Evolutionary conservation across 2,888 invertebrate genomes (phyloP), one percentile per base, ranked within the genome.

Genomic region (Cephalotes varians): DNA sequence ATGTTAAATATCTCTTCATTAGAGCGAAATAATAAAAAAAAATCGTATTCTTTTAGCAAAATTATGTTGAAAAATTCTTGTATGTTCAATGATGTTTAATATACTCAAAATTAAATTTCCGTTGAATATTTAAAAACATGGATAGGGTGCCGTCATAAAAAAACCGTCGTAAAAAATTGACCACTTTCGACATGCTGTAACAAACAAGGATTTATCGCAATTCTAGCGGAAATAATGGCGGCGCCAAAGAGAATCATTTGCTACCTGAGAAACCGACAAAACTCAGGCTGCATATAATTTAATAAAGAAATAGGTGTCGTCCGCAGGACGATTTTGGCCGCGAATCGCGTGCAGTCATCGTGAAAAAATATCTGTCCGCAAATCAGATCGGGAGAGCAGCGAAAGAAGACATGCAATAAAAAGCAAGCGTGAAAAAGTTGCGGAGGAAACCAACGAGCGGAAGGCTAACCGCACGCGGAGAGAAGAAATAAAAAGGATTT

Each of bases 281-380:
- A 89, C 84, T 82, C 28, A 44, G 21, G 58, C 15, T 34, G 64
- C 31, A 34, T 9, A 72, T 79, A 76, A 82, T 81, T 81, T 74
- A 84, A 82, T 89, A 90, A 77, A 88, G 83, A 85, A 69, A 67
- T 15, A 21, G 28, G 71, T 56, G 62, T 58, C 40, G n/a, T 25
- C 18, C 28, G 25, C 21, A 54, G 62, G 47, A 65, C 69, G 37
- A 49, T 71, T 77, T 77, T 44, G 51, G 54, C 44, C 44, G 64
- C 31, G 25, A 54, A 79, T 37, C 64, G 77, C 51, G 31, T 25
- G 51, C 77, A 47, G 65, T 65, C 72, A 83, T 82, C 71, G 87
- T 87, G 89, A 89, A 90, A n/a, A 91, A 89, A 86, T 87, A 84
- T 89, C 87, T 82, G 37, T 85, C 89, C 91, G 60, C 90, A 91